Conservation (phyloP, 2,797 vertebrate species). For the Ceyx erithaca region DNA sequence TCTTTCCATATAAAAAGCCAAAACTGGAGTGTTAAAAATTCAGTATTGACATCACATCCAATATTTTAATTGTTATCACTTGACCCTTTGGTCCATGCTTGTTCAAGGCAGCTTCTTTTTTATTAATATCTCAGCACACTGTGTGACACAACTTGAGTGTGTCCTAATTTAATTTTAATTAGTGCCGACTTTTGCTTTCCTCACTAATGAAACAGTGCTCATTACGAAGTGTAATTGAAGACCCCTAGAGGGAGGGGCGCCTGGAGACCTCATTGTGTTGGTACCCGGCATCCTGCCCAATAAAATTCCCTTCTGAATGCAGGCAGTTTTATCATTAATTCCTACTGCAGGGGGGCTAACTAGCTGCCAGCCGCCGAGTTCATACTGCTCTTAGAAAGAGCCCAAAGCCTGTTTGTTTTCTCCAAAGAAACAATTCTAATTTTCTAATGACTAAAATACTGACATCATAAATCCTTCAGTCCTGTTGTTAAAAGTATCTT, state of each 20-base stretch:
- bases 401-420: conserved; percentile 56
- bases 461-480: conserved; percentile 40
- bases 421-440: conserved; percentile 48
- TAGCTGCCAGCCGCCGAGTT: conserved; percentile 45
- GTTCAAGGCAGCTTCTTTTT: conserved; percentile 59
- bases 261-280: conserved; percentile 69
- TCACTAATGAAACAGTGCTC: conserved; percentile 76
- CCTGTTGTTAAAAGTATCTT: conserved; percentile 61
- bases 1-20: conserved; percentile 17
- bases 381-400: conserved; percentile 47
- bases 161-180: conserved; percentile 79
- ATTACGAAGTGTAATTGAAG: conserved; percentile 78
- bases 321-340: conserved; percentile 74
- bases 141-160: conserved; percentile 61
- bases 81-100: conserved; percentile 63
- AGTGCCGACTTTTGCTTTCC: conserved; percentile 74
- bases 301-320: conserved; percentile 64
- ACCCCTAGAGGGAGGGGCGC: conserved; percentile 72
- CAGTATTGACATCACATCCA: conserved; percentile 27
- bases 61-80: conserved; percentile 63
- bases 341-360: conserved; percentile 52
- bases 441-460: conserved; percentile 59
- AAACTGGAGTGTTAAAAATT: conserved; percentile 34
- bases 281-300: conserved; percentile 71
- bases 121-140: conserved; percentile 64